A percentile compares a stretch with the other conserved stretches of the same genome.
These are phyloP conservation scores for Bhutanitis thaidina DNA, from an alignment of 2,888 invertebrate genomes.

Conservation along the genomic window DNA sequence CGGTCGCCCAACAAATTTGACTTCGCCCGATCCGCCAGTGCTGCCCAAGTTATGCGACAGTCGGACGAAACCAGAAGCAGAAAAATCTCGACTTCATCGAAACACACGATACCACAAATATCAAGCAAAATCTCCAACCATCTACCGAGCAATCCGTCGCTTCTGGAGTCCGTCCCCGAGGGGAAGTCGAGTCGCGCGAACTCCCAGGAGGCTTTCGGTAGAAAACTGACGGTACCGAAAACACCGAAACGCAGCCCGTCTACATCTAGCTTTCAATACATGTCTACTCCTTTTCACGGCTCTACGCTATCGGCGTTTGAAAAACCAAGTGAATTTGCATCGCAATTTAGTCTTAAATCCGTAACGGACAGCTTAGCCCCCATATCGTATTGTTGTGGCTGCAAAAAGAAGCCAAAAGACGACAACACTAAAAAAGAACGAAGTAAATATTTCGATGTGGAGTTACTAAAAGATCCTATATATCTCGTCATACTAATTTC, in stretches of 20 bases:
- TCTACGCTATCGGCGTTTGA: slow-evolving; percentile 89
- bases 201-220: slow-evolving; percentile 61
- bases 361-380: slow-evolving; percentile 79
- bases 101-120: slow-evolving; percentile 79
- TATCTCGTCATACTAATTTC: slow-evolving; percentile 91
- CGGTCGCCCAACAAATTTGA: slow-evolving; percentile 34
- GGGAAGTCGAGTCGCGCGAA: slow-evolving; percentile 62
- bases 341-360: slow-evolving; percentile 87
- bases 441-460: slow-evolving; percentile 86
- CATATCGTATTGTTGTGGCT: slow-evolving; percentile 60
- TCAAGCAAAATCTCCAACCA: slow-evolving; percentile 78
- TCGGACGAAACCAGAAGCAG: slow-evolving; percentile 48
- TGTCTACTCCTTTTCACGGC: slow-evolving; percentile 92
- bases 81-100: slow-evolving; percentile 55
- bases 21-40: slow-evolving; percentile 85
- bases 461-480: slow-evolving; percentile 87
- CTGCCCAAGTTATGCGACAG: slow-evolving; percentile 81
- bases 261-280: slow-evolving; percentile 90
- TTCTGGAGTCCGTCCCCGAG: slow-evolving; percentile 85
- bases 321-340: slow-evolving; percentile 88
- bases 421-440: slow-evolving; percentile 58
- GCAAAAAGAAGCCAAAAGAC: slow-evolving; percentile 51
- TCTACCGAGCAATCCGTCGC: slow-evolving; percentile 82
- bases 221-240: slow-evolving; percentile 58
- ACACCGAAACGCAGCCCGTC: slow-evolving; percentile 86